Evolutionary conservation across 2,797 vertebrate species (phyloP).

Genomic region (Oryzias sinensis): DNA sequence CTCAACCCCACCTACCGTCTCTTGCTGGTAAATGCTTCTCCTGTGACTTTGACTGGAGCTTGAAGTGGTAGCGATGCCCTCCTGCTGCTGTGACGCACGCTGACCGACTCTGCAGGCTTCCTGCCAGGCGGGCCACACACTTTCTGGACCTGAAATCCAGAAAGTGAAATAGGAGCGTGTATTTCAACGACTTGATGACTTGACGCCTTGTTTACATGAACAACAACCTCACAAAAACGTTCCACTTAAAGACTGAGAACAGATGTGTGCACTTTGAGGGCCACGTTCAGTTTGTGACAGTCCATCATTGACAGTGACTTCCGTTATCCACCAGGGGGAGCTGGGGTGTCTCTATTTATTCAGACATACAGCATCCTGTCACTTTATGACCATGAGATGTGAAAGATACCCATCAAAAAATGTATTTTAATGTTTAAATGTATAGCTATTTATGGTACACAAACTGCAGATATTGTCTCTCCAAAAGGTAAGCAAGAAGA

Average conservation of each 20-base stretch:
- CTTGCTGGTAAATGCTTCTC: constrained; percentile 75
- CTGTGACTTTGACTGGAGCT: constrained; percentile 58
- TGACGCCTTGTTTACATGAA: constrained; percentile 12
- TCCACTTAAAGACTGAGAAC: constrained; percentile 9
- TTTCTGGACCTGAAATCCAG: constrained; percentile 76
- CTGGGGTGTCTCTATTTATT: constrained; percentile 29
- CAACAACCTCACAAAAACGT: constrained; percentile 23
- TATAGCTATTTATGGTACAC: no score
- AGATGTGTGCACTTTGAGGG: constrained; percentile 23
- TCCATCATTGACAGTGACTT: constrained; percentile 18
- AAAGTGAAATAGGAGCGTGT: constrained; percentile 28
- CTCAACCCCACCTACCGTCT: constrained; percentile 79
- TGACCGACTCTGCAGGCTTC: constrained; percentile 60
- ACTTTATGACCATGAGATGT: no score
- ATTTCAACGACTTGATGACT: constrained; percentile 28
- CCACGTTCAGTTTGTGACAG: constrained; percentile 22
- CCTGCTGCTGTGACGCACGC: constrained; percentile 65
- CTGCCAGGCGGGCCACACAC: constrained; percentile 79
- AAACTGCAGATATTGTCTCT: no score
- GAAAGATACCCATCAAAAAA: no score
- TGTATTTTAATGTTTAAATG: no score
- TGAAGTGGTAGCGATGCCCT: constrained; percentile 75
- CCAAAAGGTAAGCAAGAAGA: no score
- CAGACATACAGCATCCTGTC: not conserved
- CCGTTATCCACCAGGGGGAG: constrained; percentile 59